phyloP scores from a whole-genome alignment of 2,888 invertebrate genomes.

The Drosophila quinaria region DNA sequence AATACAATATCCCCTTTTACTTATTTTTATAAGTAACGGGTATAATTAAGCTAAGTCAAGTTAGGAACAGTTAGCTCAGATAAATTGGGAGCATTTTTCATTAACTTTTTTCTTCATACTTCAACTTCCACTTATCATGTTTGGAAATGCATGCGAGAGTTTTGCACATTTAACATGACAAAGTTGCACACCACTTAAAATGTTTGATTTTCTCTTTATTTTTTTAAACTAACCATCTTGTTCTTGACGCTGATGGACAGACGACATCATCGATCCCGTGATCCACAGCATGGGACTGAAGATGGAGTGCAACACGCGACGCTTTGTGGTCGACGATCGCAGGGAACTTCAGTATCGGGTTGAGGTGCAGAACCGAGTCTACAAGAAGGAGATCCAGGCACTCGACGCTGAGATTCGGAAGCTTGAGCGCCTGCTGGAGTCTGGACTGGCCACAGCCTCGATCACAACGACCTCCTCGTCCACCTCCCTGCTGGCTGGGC shows the following conservation, averaged over 20 bases:
- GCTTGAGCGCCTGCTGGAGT: slow-evolving; percentile 90
- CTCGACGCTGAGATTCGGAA: slow-evolving; percentile 92
- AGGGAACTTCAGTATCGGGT: slow-evolving; percentile 94
- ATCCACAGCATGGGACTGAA: slow-evolving; percentile 95
- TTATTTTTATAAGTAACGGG: too few species aligned
- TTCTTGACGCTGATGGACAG: slow-evolving; percentile 83
- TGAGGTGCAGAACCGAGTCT: slow-evolving; percentile 96
- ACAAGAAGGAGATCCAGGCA: slow-evolving; percentile 92
- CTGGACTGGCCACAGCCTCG: slow-evolving; percentile 86
- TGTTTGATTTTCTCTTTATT: too few species aligned
- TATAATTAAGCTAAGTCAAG: too few species aligned
- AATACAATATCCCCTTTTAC: too few species aligned
- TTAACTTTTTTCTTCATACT: too few species aligned
- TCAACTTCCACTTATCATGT: too few species aligned
- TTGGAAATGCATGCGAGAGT: too few species aligned
- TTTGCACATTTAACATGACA: too few species aligned
- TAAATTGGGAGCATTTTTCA: too few species aligned
- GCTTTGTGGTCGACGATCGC: slow-evolving; percentile 93
- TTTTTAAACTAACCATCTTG: too few species aligned
- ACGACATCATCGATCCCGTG: slow-evolving; percentile 91
- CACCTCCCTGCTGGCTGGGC: slow-evolving; percentile 78
- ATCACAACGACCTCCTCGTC: slow-evolving; percentile 87
- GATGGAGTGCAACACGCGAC: slow-evolving; percentile 94
- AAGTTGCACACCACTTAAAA: too few species aligned
- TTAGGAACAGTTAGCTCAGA: too few species aligned